Conservation (phyloP, 2,888 invertebrate genomes). For the Pimpla rufipes region DNA sequence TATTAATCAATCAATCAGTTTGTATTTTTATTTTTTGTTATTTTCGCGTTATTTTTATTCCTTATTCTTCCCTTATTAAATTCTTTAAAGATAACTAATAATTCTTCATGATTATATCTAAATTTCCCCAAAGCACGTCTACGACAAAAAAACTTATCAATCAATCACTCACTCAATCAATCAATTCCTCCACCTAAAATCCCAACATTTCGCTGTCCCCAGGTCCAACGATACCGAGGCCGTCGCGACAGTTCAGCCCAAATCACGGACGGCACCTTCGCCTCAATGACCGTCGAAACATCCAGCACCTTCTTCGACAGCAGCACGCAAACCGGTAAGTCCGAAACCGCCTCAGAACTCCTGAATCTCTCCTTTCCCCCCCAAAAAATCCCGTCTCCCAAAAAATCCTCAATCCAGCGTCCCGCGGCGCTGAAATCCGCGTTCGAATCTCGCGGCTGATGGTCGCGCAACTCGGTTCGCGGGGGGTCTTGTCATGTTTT, state of each 20-base stretch:
- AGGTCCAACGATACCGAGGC: conserved; percentile 87
- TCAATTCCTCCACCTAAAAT: background rate
- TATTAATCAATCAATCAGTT: too few species aligned
- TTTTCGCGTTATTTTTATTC: too few species aligned
- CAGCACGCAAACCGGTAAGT: conserved; percentile 96
- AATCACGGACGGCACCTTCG: conserved; percentile 96
- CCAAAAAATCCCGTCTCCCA: too few species aligned
- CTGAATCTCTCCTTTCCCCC: too few species aligned
- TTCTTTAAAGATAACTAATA: too few species aligned
- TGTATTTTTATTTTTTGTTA: too few species aligned
- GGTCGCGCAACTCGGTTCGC: background rate
- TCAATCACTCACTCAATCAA: too few species aligned
- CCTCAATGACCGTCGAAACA: conserved; percentile 97
- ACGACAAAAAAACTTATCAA: too few species aligned
- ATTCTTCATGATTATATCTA: too few species aligned
- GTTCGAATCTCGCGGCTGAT: conserved; percentile 54
- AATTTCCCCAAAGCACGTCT: too few species aligned
- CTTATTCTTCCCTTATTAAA: too few species aligned
- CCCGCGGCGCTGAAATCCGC: background rate
- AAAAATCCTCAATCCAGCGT: too few species aligned
- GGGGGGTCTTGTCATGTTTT: conserved; percentile 42
- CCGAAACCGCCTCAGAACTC: background rate
- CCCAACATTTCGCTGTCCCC: conserved; percentile 56
- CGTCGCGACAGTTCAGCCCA: conserved; percentile 95
- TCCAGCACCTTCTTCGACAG: conserved; percentile 97